phyloP scores from a whole-genome alignment of 2,797 vertebrate genomes.

The Anguilla anguilla region DNA sequence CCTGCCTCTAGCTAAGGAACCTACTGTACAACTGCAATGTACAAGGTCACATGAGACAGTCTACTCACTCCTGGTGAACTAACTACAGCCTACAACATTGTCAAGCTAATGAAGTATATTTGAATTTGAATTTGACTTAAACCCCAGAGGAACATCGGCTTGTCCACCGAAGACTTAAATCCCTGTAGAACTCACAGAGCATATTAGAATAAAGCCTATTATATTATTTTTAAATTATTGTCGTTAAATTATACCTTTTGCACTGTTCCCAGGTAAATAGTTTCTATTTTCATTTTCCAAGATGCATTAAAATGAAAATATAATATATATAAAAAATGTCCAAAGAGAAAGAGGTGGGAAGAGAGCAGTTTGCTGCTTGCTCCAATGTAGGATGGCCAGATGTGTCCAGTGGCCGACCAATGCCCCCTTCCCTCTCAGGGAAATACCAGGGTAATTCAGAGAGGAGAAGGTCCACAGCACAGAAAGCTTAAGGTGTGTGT shows the following conservation, averaged over 20 bases:
- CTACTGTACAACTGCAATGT: not conserved
- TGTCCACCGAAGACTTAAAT: not conserved
- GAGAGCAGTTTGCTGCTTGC: not conserved
- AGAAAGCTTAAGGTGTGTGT: not conserved
- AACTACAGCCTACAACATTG: too few relatives aligned
- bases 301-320: not conserved
- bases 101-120: too few relatives aligned
- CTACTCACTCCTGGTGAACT: not conserved
- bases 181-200: not conserved
- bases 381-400: not conserved
- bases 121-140: too few relatives aligned
- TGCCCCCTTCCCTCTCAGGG: not conserved
- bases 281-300: not conserved
- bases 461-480: not conserved
- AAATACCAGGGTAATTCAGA: not conserved
- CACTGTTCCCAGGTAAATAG: too few relatives aligned
- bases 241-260: too few relatives aligned
- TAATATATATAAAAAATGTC: not conserved
- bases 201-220: not conserved
- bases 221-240: not conserved
- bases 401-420: not conserved
- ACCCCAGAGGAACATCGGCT: not conserved
- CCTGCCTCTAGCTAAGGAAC: not conserved
- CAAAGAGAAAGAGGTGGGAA: not conserved
- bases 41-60: not conserved